These are phyloP conservation scores for Atopsyche davidsoni DNA, from an alignment of 1,140 invertebrate genomes.

Conservation along the genomic window DNA sequence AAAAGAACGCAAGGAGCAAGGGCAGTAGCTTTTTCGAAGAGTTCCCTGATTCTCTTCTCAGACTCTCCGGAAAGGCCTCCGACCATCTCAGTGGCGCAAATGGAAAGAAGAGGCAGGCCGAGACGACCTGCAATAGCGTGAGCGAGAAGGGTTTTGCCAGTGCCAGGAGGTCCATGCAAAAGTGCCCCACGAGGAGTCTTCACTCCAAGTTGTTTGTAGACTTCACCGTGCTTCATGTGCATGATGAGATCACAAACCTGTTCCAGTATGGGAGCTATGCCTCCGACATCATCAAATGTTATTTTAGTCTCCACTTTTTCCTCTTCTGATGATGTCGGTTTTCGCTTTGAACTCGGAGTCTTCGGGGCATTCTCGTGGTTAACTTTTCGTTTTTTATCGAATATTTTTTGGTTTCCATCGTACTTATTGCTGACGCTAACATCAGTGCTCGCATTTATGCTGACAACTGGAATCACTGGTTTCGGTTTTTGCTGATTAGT, in stretches of 20 bases:
- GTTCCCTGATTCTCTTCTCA: slow-evolving; percentile 83
- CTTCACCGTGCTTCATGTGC: slow-evolving; percentile 78
- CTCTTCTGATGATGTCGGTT: slow-evolving; percentile 28
- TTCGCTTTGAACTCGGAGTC: not conserved
- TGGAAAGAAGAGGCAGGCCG: slow-evolving; percentile 70
- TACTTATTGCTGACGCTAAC: not conserved
- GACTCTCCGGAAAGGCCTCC: slow-evolving; percentile 94
- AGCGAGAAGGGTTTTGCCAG: slow-evolving; percentile 87
- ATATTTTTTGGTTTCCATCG: not conserved
- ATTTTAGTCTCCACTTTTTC: slow-evolving; percentile 35
- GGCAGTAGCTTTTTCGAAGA: slow-evolving; percentile 79
- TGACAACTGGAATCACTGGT: slow-evolving; percentile 33
- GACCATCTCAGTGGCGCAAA: slow-evolving; percentile 86
- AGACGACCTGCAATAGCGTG: slow-evolving; percentile 80
- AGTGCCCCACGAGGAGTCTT: slow-evolving; percentile 78
- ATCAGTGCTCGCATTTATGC: slow-evolving; percentile 18
- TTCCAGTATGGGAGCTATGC: slow-evolving; percentile 63
- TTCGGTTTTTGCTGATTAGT: slow-evolving; percentile 26
- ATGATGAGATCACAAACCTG: slow-evolving; percentile 74
- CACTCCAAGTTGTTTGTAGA: slow-evolving; percentile 73
- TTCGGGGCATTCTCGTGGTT: slow-evolving; percentile 9
- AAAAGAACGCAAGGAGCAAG: slow-evolving; percentile 82
- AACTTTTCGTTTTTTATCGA: slow-evolving; percentile 6
- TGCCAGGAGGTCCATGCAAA: slow-evolving; percentile 87
- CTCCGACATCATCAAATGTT: slow-evolving; percentile 71